phyloP scores from a whole-genome alignment of 2,797 vertebrate genomes.

The Ptychobarbus kaznakovi region DNA sequence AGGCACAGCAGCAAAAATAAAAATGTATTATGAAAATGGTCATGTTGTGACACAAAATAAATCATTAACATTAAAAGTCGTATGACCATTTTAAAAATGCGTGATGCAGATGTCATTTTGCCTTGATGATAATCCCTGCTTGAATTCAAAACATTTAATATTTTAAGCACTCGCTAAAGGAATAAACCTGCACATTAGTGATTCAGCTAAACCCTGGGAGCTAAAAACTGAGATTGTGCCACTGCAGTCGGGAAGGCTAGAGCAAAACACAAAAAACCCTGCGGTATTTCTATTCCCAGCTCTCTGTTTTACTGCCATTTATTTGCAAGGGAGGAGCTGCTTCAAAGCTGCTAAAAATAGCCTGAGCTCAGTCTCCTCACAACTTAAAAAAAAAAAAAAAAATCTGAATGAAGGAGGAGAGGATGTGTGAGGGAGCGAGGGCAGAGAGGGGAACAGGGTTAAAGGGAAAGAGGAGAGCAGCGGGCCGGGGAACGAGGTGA shows the following conservation, averaged over 20 bases:
- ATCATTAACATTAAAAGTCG: not conserved
- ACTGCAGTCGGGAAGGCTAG: slow-evolving; percentile 49
- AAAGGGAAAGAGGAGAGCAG: slow-evolving; percentile 40
- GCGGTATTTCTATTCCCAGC: slow-evolving; percentile 47
- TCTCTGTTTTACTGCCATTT: slow-evolving; percentile 60
- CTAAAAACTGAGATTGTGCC: slow-evolving; percentile 66
- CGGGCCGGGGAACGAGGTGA: slow-evolving; percentile 27
- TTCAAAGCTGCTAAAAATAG: slow-evolving; percentile 52
- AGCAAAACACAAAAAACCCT: slow-evolving; percentile 25
- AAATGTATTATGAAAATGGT: not conserved
- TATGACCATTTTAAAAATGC: not conserved
- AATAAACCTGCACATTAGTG: slow-evolving; percentile 67
- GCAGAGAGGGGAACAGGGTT: slow-evolving; percentile 26
- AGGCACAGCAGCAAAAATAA: not conserved
- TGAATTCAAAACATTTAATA: slow-evolving; percentile 24
- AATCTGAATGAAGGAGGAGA: slow-evolving; percentile 50
- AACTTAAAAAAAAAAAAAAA: slow-evolving; percentile 35
- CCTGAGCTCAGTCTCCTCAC: slow-evolving; percentile 32
- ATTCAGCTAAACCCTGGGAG: slow-evolving; percentile 67
- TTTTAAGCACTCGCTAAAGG: slow-evolving; percentile 57
- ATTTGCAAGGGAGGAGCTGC: slow-evolving; percentile 41
- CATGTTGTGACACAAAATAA: not conserved
- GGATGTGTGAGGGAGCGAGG: slow-evolving; percentile 59
- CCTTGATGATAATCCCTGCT: not conserved
- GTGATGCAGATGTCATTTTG: not conserved